phyloP scores from a whole-genome alignment of 2,113 vertebrate genomes.

The Pycnonotus jocosus region DNA sequence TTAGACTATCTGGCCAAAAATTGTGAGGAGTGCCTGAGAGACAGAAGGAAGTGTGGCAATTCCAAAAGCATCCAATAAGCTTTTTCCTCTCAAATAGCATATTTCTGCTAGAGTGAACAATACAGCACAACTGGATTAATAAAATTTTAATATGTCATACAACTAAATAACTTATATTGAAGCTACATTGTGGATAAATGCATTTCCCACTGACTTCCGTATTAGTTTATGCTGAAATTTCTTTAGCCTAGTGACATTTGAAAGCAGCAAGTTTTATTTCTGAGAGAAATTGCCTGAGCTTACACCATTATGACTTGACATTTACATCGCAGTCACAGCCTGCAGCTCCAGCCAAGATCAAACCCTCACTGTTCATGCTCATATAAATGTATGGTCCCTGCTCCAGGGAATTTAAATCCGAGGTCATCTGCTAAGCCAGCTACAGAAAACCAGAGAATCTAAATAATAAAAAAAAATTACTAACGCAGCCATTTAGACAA shows the following conservation, averaged over 20 bases:
- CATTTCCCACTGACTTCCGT: conserved; percentile 3
- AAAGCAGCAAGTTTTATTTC: conserved; percentile 54
- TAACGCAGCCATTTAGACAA: not conserved
- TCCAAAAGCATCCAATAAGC: not conserved
- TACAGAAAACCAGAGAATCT: conserved; percentile 21
- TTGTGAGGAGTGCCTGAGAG: not conserved
- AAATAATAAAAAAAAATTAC: conserved; percentile 35
- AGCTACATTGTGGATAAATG: not conserved
- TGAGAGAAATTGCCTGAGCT: conserved; percentile 37
- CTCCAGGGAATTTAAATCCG: conserved; percentile 29
- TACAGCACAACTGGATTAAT: not conserved
- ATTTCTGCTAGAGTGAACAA: not conserved
- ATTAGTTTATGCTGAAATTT: conserved; percentile 16
- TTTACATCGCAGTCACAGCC: conserved; percentile 49
- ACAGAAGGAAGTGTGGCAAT: not conserved
- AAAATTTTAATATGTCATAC: not conserved
- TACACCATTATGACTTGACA: conserved; percentile 54
- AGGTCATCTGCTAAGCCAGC: conserved; percentile 37
- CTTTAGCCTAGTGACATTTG: conserved; percentile 48
- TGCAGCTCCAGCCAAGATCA: conserved; percentile 46
- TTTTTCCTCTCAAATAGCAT: not conserved
- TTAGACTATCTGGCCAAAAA: not conserved
- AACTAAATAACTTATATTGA: not conserved
- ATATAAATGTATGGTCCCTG: conserved; percentile 19
- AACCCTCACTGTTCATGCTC: conserved; percentile 10